A percentile compares a stretch with the other conserved stretches of the same genome.
phyloP scores from a whole-genome alignment of 2,888 invertebrate species.

The Colletes collaris region DNA sequence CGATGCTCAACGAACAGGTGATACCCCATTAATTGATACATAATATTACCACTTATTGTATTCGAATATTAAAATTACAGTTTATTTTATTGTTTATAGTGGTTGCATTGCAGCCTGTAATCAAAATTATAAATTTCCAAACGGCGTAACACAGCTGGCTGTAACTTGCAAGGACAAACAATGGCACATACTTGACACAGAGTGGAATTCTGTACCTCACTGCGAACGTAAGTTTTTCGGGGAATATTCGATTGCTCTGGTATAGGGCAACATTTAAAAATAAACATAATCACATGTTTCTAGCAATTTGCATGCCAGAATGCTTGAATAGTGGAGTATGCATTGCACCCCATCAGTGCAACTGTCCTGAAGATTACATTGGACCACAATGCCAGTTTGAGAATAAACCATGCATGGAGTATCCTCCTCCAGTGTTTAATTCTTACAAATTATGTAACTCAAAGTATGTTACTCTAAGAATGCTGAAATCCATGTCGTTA shows the following conservation, averaged over 20 bases:
- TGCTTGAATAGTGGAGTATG: conserved; percentile 94
- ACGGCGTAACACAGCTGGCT: conserved; percentile 83
- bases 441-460: conserved; percentile 86
- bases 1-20: conserved; percentile 72
- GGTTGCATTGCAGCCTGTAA: conserved; percentile 85
- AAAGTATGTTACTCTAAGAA: conserved; percentile 84
- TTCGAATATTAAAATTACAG: neutral
- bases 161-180: conserved; percentile 84
- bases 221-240: conserved; percentile 85
- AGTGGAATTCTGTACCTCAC: conserved; percentile 84
- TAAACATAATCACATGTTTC: conserved; percentile 62
- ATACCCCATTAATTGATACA: neutral
- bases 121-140: conserved; percentile 84
- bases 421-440: conserved; percentile 88
- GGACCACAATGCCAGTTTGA: conserved; percentile 91
- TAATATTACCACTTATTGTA: neutral
- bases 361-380: conserved; percentile 89
- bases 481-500: neutral
- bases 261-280: neutral
- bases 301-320: conserved; percentile 89
- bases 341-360: conserved; percentile 89
- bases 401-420: conserved; percentile 88
- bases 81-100: conserved; percentile 65
- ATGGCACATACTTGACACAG: conserved; percentile 84
- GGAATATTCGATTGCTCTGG: neutral